Percentiles rank a stretch among this genome's conserved stretches.
Evolutionary conservation across 2,113 vertebrate species (phyloP).

Genomic region (Pogona vitticeps): DNA sequence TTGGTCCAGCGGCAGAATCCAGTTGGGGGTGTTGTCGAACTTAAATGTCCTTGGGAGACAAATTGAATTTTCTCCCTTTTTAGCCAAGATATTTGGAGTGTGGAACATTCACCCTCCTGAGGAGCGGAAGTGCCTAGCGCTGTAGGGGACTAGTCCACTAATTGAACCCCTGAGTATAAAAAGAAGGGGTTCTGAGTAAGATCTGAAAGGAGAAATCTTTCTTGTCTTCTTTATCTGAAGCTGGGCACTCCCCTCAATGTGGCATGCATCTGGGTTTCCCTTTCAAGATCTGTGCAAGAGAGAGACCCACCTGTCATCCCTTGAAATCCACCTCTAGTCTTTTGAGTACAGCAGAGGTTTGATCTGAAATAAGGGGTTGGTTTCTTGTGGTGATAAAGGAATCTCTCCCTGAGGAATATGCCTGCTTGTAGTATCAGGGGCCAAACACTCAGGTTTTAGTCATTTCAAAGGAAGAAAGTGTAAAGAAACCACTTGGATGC

Average conservation of each 20-base stretch:
- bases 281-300: background rate
- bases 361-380: constrained; percentile 44
- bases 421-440: constrained; percentile 59
- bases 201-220: background rate
- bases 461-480: constrained; percentile 49
- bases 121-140: background rate
- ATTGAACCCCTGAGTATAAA: background rate
- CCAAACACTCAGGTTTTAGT: constrained; percentile 49
- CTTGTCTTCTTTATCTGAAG: background rate
- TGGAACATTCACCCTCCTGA: background rate
- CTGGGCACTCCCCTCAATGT: background rate
- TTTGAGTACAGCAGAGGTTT: constrained; percentile 17
- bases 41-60: background rate
- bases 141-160: background rate
- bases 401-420: constrained; percentile 49
- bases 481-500: background rate
- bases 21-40: background rate
- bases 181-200: constrained; percentile 1
- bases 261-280: constrained; percentile 21
- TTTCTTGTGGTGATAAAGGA: constrained; percentile 45
- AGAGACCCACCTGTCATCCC: background rate
- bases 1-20: background rate
- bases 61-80: background rate
- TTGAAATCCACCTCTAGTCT: background rate
- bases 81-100: background rate